Conservation (phyloP, 23 tunicate species). For the Styela plicata region DNA sequence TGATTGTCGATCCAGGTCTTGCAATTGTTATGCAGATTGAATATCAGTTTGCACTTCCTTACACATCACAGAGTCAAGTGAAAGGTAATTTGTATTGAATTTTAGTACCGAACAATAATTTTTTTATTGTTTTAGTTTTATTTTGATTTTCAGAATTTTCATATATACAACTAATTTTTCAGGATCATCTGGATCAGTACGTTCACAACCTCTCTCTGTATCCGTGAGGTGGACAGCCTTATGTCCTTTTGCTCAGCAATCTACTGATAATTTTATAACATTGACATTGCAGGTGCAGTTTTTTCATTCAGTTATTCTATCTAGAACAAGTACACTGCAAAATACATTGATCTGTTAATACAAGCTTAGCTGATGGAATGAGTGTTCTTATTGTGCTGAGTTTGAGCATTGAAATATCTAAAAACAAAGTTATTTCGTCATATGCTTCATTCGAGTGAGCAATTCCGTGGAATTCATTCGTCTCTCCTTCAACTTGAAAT, state of each 20-base stretch:
- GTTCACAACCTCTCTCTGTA: slow-evolving; percentile 50
- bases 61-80: slow-evolving; percentile 1
- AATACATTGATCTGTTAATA: no score
- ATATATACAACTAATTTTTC: no score
- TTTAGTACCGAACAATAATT: no score
- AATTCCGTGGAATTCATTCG: no score
- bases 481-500: no score
- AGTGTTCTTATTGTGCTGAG: no score
- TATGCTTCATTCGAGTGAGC: no score
- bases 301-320: no score
- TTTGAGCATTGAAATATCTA: no score
- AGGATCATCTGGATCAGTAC: slow-evolving; percentile 60
- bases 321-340: no score
- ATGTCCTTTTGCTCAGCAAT: slow-evolving; percentile 37
- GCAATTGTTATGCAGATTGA: slow-evolving; percentile 68
- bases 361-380: no score
- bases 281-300: slow-evolving; percentile 35
- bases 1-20: slow-evolving; percentile 62
- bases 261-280: slow-evolving; percentile 31
- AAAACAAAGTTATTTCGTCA: no score
- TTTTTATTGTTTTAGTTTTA: neutral
- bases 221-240: slow-evolving; percentile 81
- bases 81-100: slow-evolving; percentile 19
- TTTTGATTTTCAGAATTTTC: neutral
- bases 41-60: slow-evolving; percentile 64